Evolutionary conservation across 1,140 invertebrate genomes (phyloP), one percentile per base, ranked within the genome.

Genomic region (Nebria ingens): DNA sequence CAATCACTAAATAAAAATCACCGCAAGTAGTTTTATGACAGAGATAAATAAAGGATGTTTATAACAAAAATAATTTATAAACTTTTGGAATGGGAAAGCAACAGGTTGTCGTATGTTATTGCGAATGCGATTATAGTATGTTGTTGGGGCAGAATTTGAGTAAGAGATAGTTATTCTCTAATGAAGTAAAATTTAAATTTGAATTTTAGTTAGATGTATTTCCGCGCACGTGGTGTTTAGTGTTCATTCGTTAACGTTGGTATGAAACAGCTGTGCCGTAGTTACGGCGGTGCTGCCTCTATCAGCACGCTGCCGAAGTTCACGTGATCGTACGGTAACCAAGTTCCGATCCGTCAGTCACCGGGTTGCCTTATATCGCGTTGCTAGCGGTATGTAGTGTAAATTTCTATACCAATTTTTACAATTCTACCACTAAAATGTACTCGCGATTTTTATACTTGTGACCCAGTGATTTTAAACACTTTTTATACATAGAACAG

Each of bases 211-310:
- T 51, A 12, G 6, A 51, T 51, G 17, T 12, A 20, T 51, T 6
- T 29, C 13, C 25, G 13, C 13, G 25, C 25, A 29, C 13, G 25
- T 6, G 4, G 4, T 29, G 19, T 21, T 51, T 51, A 9, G 6
- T 9, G 19, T 51, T 25, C 29, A 34, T 23, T 53, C 15, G 6
- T 9, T 25, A 29, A 23, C 20, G 61, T 60, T 60, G 61, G 58
- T 50, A 57, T 49, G 21, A 51, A 62, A 58, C 61, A 62, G 58
- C 58, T n/a, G n/a, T n/a, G n/a, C n/a, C 58, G 57, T 51, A 45
- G 2, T 21, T 34, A 13, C 23, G 12, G 19, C 17, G 51, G 40
- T 45, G 45, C 49, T 29, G 19, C 22, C 25, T 13, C 17, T 45
- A 25, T 23, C 9, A 19, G 17, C 19, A 15, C 45, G 45, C 45